These are phyloP conservation scores for Ganaspis brasiliensis DNA, from an alignment of 2,888 invertebrate species.

Conservation along the genomic window DNA sequence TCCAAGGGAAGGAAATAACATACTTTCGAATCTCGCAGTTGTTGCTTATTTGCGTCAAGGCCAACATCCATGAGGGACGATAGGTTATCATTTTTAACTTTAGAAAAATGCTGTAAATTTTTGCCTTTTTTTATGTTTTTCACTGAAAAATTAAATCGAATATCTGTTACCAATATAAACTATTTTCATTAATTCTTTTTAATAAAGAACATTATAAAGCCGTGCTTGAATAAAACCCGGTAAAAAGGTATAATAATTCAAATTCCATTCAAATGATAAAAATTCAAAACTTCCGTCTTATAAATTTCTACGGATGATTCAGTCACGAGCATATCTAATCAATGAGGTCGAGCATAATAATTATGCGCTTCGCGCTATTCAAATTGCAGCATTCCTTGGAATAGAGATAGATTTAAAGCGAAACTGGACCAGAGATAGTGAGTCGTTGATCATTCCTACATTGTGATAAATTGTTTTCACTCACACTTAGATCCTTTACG, in stretches of 20 bases:
- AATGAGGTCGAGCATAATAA: slow-evolving; percentile 24
- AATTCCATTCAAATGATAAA: too few relatives aligned
- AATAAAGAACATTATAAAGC: too few relatives aligned
- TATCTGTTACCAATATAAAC: too few relatives aligned
- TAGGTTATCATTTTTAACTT: too few relatives aligned
- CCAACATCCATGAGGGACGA: too few relatives aligned
- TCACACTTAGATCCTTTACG: neutral
- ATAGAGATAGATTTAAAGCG: slow-evolving; percentile 18
- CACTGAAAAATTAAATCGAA: too few relatives aligned
- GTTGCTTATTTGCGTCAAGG: neutral
- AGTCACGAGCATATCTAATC: slow-evolving; percentile 22
- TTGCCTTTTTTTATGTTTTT: too few relatives aligned
- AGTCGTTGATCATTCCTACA: slow-evolving; percentile 28
- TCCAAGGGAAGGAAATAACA: slow-evolving; percentile 4
- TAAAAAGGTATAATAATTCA: too few relatives aligned
- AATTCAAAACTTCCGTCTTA: neutral
- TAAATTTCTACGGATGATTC: slow-evolving; percentile 5
- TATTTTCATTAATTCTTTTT: too few relatives aligned
- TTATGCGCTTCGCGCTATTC: slow-evolving; percentile 30
- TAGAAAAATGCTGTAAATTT: too few relatives aligned
- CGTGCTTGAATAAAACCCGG: too few relatives aligned
- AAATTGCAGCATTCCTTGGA: neutral
- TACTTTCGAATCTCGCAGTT: slow-evolving; percentile 16
- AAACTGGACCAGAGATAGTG: slow-evolving; percentile 19
- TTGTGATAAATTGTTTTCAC: slow-evolving; percentile 20